phyloP scores from a whole-genome alignment of 2,113 vertebrate genomes.

The Caranx ignobilis region DNA sequence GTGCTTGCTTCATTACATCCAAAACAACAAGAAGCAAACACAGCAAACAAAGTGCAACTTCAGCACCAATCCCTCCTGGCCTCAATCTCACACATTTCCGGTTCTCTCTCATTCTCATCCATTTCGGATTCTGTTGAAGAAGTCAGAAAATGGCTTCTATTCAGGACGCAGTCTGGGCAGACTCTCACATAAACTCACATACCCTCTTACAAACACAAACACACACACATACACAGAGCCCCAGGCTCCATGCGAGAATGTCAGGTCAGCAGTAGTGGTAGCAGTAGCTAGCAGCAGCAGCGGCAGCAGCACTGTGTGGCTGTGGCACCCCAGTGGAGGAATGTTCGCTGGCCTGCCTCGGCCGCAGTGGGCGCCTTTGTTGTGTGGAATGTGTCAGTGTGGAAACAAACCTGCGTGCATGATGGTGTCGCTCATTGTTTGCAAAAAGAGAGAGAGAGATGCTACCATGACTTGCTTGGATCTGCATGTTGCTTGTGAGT shows the following conservation, averaged over 20 bases:
- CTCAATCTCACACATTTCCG: constrained; percentile 17
- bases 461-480: background rate
- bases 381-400: constrained; percentile 75
- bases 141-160: constrained; percentile 44
- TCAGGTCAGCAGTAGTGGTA: constrained; percentile 69
- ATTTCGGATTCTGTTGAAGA: constrained; percentile 36
- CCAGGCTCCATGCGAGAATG: constrained; percentile 53
- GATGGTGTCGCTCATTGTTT: constrained; percentile 42
- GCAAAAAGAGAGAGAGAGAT: constrained; percentile 31
- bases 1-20: constrained; percentile 24
- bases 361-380: constrained; percentile 69
- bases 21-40: constrained; percentile 54
- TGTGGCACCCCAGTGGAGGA: constrained; percentile 41
- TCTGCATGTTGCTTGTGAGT: background rate
- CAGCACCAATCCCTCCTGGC: constrained; percentile 19
- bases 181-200: constrained; percentile 3
- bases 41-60: constrained; percentile 48
- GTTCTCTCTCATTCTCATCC: constrained; percentile 19
- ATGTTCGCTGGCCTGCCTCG: constrained; percentile 33
- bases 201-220: constrained; percentile 5
- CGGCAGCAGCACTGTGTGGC: constrained; percentile 44
- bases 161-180: constrained; percentile 24
- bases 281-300: constrained; percentile 46
- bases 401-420: constrained; percentile 53
- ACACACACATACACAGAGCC: background rate